Percentiles rank a stretch among this genome's conserved stretches.
Conservation (phyloP, 2,797 vertebrate genomes). For the Gymnopithys bicolor region DNA sequence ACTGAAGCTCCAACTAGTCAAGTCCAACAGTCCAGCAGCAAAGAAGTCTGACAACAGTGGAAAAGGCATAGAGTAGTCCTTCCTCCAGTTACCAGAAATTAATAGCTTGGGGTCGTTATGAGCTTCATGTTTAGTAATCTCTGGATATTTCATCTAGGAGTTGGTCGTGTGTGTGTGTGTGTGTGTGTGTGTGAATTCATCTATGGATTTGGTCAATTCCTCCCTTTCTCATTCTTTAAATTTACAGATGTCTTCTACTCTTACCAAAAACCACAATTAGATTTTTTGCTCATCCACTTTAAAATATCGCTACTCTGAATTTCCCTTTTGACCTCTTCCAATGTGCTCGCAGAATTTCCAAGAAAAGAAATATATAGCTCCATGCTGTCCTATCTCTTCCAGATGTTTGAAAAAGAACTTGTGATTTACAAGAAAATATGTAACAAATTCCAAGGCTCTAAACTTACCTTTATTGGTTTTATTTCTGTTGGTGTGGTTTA, state of each 20-base stretch:
- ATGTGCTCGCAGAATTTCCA: background rate
- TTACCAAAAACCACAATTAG: background rate
- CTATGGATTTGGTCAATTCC: background rate
- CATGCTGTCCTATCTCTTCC: background rate
- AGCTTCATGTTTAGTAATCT: background rate
- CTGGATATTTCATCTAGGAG: background rate
- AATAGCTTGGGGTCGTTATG: rapidly evolving
- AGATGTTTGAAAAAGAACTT: background rate
- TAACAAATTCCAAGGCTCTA: background rate
- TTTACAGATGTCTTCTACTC: background rate
- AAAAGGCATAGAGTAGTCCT: background rate
- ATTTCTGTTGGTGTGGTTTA: background rate
- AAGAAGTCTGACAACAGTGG: background rate
- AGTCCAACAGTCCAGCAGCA: background rate
- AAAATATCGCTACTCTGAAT: background rate
- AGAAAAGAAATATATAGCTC: background rate
- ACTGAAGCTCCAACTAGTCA: background rate
- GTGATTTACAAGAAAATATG: background rate
- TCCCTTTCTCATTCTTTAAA: background rate
- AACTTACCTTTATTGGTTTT: background rate
- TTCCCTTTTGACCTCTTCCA: background rate
- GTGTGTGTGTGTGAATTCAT: background rate
- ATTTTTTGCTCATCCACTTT: background rate
- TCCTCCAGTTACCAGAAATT: background rate
- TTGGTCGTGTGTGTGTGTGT: background rate